A percentile compares a stretch with the other conserved stretches of the same genome.
Evolutionary conservation across 2,797 vertebrate species (phyloP).

Genomic region (Centropyge bicolor): DNA sequence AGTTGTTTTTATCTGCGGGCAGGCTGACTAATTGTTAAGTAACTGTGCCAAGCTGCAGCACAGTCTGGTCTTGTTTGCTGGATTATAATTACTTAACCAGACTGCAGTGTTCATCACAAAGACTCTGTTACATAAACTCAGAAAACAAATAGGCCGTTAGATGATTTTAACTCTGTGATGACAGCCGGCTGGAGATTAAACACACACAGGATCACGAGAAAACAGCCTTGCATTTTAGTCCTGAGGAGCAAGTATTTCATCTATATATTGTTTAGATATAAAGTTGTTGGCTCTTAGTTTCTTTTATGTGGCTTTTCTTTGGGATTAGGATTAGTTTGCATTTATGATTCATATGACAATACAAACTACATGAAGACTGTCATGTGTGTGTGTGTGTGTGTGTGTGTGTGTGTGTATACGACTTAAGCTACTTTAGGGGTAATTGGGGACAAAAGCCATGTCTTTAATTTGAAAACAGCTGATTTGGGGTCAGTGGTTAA

Average conservation of each 20-base stretch:
- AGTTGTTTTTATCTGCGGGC: neutral
- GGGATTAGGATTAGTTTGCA: constrained; percentile 3
- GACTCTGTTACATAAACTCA: constrained; percentile 30
- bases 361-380: neutral
- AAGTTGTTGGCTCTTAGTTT: no score
- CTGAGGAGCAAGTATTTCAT: neutral
- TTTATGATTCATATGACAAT: constrained; percentile 3
- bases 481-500: no score
- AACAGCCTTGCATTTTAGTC: neutral
- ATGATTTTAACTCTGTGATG: neutral
- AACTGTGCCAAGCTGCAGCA: neutral
- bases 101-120: constrained; percentile 6
- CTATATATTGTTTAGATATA: neutral
- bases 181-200: neutral
- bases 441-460: no score
- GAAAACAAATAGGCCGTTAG: constrained; percentile 17
- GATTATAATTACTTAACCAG: constrained; percentile 11
- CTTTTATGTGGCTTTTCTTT: neutral
- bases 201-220: constrained; percentile 5
- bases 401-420: no score
- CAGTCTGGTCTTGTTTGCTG: constrained; percentile 33
- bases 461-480: no score
- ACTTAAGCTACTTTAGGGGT: no score
- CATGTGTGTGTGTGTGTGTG: no score
- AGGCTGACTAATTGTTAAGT: constrained; percentile 16